Conservation (phyloP, 2,113 vertebrate species). For the Nerophis ophidion region DNA sequence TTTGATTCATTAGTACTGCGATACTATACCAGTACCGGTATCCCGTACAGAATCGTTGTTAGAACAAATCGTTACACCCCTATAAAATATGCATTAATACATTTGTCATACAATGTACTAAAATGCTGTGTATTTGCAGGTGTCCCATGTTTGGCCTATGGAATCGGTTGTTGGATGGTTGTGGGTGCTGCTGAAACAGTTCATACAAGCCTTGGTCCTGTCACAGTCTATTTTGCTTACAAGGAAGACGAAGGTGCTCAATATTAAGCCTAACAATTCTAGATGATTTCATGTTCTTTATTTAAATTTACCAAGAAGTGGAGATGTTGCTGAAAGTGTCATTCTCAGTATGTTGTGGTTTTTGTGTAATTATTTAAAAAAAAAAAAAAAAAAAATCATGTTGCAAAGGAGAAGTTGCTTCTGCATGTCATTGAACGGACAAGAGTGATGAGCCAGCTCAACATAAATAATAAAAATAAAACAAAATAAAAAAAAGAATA, state of each 20-base stretch:
- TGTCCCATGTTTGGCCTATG: conserved; percentile 91
- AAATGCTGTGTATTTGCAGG: conserved; percentile 67
- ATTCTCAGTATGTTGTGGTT: conserved; percentile 14
- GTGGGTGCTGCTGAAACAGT: conserved; percentile 86
- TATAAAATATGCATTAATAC: too few species aligned
- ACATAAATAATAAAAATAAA: conserved; percentile 16
- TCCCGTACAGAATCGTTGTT: too few species aligned
- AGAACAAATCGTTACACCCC: too few species aligned
- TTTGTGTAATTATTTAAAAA: conserved; percentile 36
- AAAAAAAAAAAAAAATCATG: conserved; percentile 41
- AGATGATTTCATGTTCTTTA: conserved; percentile 2
- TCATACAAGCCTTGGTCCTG: conserved; percentile 82
- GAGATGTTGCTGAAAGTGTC: conserved; percentile 1
- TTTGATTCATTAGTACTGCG: too few species aligned
- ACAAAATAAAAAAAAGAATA: too few species aligned
- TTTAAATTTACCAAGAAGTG: conserved; percentile 7
- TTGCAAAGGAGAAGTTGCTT: conserved; percentile 16
- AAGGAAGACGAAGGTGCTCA: conserved; percentile 91
- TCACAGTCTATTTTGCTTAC: conserved; percentile 94
- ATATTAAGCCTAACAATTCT: conserved; percentile 62
- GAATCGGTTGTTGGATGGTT: conserved; percentile 93
- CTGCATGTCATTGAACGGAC: conserved; percentile 29
- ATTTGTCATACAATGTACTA: background rate
- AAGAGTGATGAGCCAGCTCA: conserved; percentile 18
- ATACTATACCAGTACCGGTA: too few species aligned